Evolutionary conservation across 1,140 invertebrate genomes (phyloP).

Genomic region (Monochamus saltuarius): DNA sequence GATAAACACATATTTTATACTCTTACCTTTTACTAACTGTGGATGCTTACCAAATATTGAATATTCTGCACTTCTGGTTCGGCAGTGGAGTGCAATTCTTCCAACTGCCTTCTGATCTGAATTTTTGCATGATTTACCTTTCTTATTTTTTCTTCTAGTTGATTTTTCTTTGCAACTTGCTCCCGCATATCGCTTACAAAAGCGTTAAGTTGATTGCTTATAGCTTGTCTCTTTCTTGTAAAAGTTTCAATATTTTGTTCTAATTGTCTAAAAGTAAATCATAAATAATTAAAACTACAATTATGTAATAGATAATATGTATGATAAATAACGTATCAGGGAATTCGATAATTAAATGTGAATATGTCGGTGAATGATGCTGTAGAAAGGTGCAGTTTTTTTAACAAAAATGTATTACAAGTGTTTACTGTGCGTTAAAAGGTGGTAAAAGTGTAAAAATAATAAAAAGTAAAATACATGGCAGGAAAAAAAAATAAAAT

Average conservation of each 20-base stretch:
- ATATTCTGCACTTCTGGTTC: conserved; percentile 53
- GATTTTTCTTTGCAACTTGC: conserved; percentile 17
- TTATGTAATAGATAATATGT: no score
- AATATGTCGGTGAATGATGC: no score
- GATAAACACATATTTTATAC: background rate
- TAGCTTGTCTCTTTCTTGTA: conserved; percentile 22
- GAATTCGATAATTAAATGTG: no score
- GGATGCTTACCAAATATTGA: conserved; percentile 52
- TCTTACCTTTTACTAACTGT: background rate
- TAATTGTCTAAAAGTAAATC: conserved; percentile 21
- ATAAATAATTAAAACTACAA: background rate
- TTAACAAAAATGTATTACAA: no score
- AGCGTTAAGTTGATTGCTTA: conserved; percentile 26
- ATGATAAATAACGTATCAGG: no score
- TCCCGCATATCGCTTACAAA: conserved; percentile 23
- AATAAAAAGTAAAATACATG: no score
- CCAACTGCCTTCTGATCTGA: conserved; percentile 29
- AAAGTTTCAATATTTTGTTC: conserved; percentile 29
- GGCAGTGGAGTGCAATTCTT: conserved; percentile 29
- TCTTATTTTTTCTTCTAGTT: conserved; percentile 37
- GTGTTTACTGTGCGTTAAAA: no score
- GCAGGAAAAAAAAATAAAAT: no score
- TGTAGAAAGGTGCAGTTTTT: no score
- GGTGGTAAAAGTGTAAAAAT: no score
- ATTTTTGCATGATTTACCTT: conserved; percentile 26